Conservation (phyloP, 2,888 invertebrate species). For the Alitta virens region DNA sequence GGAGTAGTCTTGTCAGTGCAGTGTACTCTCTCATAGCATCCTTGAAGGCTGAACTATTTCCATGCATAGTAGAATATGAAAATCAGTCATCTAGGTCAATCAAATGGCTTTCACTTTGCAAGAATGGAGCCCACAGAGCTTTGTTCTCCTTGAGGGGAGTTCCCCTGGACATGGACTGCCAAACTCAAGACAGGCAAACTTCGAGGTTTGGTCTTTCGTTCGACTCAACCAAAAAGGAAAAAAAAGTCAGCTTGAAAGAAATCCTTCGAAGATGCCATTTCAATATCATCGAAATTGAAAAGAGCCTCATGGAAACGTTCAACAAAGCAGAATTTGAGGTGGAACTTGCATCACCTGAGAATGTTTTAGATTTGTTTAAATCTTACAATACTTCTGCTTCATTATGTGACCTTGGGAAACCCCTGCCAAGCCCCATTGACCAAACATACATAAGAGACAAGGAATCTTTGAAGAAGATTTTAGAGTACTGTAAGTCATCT, state of each 20-base stretch:
- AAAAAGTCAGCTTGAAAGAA: slow-evolving; percentile 27
- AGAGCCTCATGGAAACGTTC: slow-evolving; percentile 23
- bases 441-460: slow-evolving; percentile 21
- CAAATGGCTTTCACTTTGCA: slow-evolving; percentile 25
- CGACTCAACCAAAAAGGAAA: too few species aligned
- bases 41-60: too few species aligned
- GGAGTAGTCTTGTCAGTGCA: slow-evolving; percentile 21
- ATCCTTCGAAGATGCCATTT: slow-evolving; percentile 27
- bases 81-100: slow-evolving; percentile 12
- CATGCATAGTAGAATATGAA: too few species aligned
- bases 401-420: slow-evolving; percentile 18
- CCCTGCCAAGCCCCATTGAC: slow-evolving; percentile 16
- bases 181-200: too few species aligned
- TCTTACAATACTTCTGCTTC: slow-evolving; percentile 18
- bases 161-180: too few species aligned
- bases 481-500: slow-evolving; percentile 29
- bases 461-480: slow-evolving; percentile 22
- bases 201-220: too few species aligned
- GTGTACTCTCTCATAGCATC: slow-evolving; percentile 13
- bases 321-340: slow-evolving; percentile 21
- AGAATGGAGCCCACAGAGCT: slow-evolving; percentile 21
- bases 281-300: slow-evolving; percentile 24
- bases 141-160: slow-evolving; percentile 19
- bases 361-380: slow-evolving; percentile 30
- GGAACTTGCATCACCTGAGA: slow-evolving; percentile 25